Conservation (phyloP, 2,797 vertebrate species). For the Karalla daura region DNA sequence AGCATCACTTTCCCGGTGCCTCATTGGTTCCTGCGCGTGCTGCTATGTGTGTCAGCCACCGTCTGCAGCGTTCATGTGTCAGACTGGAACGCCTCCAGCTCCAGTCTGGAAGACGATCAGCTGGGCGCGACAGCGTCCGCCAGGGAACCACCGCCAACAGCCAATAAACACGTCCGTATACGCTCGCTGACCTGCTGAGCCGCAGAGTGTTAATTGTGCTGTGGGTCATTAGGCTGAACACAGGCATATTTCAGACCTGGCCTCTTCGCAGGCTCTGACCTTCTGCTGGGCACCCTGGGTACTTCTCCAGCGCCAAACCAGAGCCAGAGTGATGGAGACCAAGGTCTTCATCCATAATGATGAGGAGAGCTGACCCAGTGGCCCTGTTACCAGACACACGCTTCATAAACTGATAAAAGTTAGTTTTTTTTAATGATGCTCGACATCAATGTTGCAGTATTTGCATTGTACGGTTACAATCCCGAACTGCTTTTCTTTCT, state of each 20-base stretch:
- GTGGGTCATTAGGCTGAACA: constrained; percentile 76
- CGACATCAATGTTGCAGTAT: too few relatives aligned
- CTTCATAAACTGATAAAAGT: neutral
- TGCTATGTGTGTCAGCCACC: constrained; percentile 64
- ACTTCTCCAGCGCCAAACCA: constrained; percentile 50
- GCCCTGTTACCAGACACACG: constrained; percentile 37
- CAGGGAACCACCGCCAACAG: constrained; percentile 62
- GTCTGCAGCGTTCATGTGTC: constrained; percentile 65
- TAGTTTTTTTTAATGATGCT: neutral
- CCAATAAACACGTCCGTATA: constrained; percentile 75
- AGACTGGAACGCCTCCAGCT: constrained; percentile 75
- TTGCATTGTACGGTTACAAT: too few relatives aligned
- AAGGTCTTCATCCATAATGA: constrained; percentile 62
- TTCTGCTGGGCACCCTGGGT: constrained; percentile 61
- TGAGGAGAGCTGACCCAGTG: constrained; percentile 60
- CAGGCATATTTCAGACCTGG: constrained; percentile 67
- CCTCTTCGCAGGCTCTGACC: constrained; percentile 54
- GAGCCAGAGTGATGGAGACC: constrained; percentile 60
- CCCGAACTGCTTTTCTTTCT: too few relatives aligned
- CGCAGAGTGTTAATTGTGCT: constrained; percentile 77
- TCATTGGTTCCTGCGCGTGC: constrained; percentile 36
- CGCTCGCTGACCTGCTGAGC: constrained; percentile 63
- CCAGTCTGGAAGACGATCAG: constrained; percentile 74
- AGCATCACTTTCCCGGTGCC: constrained; percentile 25
- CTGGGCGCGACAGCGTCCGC: constrained; percentile 48